phyloP scores from a whole-genome alignment of 1,140 invertebrate genomes.

The Drosophila tropicalis region DNA sequence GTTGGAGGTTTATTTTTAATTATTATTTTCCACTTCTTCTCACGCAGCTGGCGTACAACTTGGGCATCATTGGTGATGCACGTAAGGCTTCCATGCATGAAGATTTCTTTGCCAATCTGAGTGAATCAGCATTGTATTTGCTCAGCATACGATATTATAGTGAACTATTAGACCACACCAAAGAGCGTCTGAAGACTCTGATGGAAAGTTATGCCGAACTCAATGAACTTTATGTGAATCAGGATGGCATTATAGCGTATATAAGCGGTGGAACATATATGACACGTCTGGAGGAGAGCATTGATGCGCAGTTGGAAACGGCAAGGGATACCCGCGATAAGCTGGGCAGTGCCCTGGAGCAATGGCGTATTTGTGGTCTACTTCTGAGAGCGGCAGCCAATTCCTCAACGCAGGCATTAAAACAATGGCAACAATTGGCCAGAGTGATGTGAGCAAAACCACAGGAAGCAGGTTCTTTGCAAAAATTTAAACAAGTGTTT shows the following conservation, averaged over 20 bases:
- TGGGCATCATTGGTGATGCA: slow-evolving; percentile 75
- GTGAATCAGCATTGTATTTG: slow-evolving; percentile 72
- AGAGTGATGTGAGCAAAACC: slow-evolving; percentile 53
- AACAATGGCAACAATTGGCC: slow-evolving; percentile 67
- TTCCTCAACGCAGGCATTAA: slow-evolving; percentile 64
- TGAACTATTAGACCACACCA: slow-evolving; percentile 73
- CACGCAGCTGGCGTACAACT: slow-evolving; percentile 67
- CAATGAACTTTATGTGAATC: slow-evolving; percentile 74
- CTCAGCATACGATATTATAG: slow-evolving; percentile 70
- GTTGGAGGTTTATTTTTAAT: background rate
- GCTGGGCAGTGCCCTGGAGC: slow-evolving; percentile 74
- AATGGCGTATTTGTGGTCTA: slow-evolving; percentile 80
- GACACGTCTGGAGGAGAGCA: slow-evolving; percentile 72
- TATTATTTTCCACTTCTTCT: background rate
- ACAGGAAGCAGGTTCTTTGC: background rate
- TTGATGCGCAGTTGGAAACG: slow-evolving; percentile 74
- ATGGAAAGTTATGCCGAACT: slow-evolving; percentile 68
- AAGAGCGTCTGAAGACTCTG: slow-evolving; percentile 61
- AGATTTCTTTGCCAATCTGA: slow-evolving; percentile 82
- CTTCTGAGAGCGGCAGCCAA: slow-evolving; percentile 68
- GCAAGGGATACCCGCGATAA: slow-evolving; percentile 79
- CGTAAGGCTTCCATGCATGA: slow-evolving; percentile 82
- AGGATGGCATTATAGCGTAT: slow-evolving; percentile 79
- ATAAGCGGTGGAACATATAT: slow-evolving; percentile 80
- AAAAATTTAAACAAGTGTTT: background rate